Conservation (phyloP, 2,797 vertebrate species). For the Cyprinodon diabolis region DNA sequence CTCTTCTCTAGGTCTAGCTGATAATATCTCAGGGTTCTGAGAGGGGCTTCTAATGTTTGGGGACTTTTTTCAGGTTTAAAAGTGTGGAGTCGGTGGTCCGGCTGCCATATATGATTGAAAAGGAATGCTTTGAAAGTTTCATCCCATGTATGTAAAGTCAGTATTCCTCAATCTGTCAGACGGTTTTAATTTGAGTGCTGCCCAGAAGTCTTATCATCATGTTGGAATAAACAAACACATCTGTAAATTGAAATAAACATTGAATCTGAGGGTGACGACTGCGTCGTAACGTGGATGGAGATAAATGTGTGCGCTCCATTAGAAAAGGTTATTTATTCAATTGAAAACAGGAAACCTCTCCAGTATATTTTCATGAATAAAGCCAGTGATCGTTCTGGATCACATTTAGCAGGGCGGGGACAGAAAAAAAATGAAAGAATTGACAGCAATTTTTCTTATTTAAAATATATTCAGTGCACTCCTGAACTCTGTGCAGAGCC, state of each 20-base stretch:
- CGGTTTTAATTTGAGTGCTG: not conserved
- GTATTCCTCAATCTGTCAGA: constrained; percentile 18
- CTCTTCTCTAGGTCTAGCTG: constrained; percentile 1
- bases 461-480: too few species aligned
- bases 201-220: constrained; percentile 26
- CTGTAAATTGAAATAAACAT: constrained; percentile 53
- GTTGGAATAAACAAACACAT: constrained; percentile 34
- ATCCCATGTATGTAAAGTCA: constrained; percentile 17
- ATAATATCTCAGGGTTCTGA: constrained; percentile 36
- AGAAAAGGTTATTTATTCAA: too few species aligned
- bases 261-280: not conserved
- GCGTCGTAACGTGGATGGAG: constrained; percentile 10
- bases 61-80: not conserved
- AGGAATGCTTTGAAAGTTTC: constrained; percentile 16
- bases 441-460: too few species aligned
- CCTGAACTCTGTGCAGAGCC: too few species aligned
- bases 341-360: too few species aligned
- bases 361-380: too few species aligned
- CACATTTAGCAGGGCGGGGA: too few species aligned
- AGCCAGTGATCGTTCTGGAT: too few species aligned
- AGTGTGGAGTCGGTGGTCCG: not conserved
- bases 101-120: constrained; percentile 15
- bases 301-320: too few species aligned
- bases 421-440: too few species aligned
- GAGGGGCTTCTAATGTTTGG: constrained; percentile 32